Evolutionary conservation across 2,888 invertebrate genomes (phyloP).

Genomic region (Buathra laborator): DNA sequence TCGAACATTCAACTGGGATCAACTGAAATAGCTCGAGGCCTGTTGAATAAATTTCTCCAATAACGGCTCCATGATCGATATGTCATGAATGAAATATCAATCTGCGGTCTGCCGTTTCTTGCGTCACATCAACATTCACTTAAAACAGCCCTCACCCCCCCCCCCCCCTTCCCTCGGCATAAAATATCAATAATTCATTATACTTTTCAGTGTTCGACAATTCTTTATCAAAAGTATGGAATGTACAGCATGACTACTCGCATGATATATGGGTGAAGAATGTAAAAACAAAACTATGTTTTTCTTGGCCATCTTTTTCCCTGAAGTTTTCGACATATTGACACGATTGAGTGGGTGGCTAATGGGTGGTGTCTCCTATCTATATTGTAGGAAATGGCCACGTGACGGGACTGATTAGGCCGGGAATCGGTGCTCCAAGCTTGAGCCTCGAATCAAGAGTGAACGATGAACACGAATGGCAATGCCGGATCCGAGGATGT

Average conservation of each 20-base stretch:
- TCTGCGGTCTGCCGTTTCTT: background rate
- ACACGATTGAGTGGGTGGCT: constrained; percentile 7
- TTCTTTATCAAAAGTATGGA: constrained; percentile 2
- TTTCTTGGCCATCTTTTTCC: background rate
- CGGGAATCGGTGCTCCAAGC: constrained; percentile 62
- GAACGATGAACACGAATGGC: constrained; percentile 82
- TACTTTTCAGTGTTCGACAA: background rate
- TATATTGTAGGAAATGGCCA: constrained; percentile 79
- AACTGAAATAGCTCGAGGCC: constrained; percentile 6
- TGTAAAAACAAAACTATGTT: background rate
- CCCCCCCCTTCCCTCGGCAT: background rate
- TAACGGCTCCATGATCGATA: background rate
- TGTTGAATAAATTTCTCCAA: constrained; percentile 5
- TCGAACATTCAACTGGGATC: constrained; percentile 13
- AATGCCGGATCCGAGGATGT: constrained; percentile 80
- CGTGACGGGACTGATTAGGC: constrained; percentile 75
- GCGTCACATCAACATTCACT: background rate
- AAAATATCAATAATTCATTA: background rate
- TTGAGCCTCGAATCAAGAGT: constrained; percentile 65
- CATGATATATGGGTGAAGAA: too few relatives aligned
- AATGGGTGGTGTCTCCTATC: constrained; percentile 52
- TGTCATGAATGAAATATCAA: background rate
- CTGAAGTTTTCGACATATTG: background rate
- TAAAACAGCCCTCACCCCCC: background rate
- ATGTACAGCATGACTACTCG: background rate